Percentiles rank a stretch among this genome's conserved stretches.
phyloP scores from a whole-genome alignment of 2,797 vertebrate species.

The Melanotaenia boesemani region DNA sequence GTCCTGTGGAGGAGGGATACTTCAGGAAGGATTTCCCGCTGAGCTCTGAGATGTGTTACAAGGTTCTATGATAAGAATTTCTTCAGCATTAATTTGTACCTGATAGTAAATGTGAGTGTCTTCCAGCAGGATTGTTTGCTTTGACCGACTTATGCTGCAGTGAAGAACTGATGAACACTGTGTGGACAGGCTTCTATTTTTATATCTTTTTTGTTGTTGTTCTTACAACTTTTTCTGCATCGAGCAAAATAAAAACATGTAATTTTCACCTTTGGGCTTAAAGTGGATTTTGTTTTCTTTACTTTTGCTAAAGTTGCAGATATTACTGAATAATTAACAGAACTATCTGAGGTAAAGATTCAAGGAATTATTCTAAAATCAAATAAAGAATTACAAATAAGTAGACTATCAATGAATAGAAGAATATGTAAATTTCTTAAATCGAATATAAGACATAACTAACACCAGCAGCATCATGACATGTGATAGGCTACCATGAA shows the following conservation, averaged over 20 bases:
- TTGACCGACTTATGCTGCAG: background rate
- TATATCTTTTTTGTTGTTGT: constrained; percentile 44
- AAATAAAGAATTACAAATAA: too few species aligned
- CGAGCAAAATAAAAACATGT: constrained; percentile 50
- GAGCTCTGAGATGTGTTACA: constrained; percentile 87
- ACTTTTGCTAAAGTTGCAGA: too few species aligned
- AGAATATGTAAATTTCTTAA: too few species aligned
- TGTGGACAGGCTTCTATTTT: constrained; percentile 53
- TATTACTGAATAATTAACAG: too few species aligned
- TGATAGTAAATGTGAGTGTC: constrained; percentile 49
- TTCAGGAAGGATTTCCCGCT: constrained; percentile 83
- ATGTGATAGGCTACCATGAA: too few species aligned
- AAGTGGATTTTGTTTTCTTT: too few species aligned
- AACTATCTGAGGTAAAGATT: too few species aligned
- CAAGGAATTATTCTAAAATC: too few species aligned
- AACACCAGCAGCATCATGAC: too few species aligned
- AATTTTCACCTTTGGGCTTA: background rate
- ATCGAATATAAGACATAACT: too few species aligned
- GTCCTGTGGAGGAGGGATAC: constrained; percentile 77
- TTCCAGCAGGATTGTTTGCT: background rate
- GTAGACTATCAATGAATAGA: too few species aligned
- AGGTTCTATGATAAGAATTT: constrained; percentile 78
- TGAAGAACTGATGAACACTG: constrained; percentile 31
- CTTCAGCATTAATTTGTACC: constrained; percentile 20
- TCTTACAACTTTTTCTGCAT: constrained; percentile 17